Evolutionary conservation across 1,140 invertebrate genomes (phyloP).

Genomic region (Brachionus calyciflorus): DNA sequence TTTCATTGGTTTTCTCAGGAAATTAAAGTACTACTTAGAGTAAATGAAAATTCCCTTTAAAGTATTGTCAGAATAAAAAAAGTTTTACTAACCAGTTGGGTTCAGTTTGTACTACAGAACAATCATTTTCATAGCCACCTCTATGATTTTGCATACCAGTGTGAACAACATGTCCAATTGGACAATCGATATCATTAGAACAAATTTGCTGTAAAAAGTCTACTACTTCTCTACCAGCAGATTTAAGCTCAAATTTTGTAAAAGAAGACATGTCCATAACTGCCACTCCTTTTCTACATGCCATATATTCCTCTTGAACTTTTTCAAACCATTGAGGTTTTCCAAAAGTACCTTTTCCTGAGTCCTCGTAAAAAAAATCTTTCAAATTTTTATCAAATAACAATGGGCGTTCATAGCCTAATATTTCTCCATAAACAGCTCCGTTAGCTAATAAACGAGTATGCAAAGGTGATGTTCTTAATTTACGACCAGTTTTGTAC

Average conservation of each 20-base stretch:
- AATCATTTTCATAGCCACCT: conserved; percentile 98
- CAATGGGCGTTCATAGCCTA: conserved; percentile 93
- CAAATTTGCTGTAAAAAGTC: conserved; percentile 45
- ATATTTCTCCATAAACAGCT: conserved; percentile 94
- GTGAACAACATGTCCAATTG: conserved; percentile 88
- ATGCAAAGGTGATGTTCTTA: conserved; percentile 93
- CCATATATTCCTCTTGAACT: conserved; percentile 83
- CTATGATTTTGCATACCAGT: conserved; percentile 94
- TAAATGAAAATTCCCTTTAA: too few species aligned
- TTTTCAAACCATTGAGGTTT: conserved; percentile 91
- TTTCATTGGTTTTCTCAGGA: too few species aligned
- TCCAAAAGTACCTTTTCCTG: conserved; percentile 52
- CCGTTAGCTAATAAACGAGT: conserved; percentile 82
- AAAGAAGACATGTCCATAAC: conserved; percentile 96
- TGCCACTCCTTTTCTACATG: conserved; percentile 86
- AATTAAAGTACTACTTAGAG: too few species aligned
- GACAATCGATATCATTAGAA: conserved; percentile 72
- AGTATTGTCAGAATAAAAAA: too few species aligned
- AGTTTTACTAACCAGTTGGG: conserved; percentile 85
- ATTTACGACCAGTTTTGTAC: conserved; percentile 81
- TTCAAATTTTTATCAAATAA: conserved; percentile 57
- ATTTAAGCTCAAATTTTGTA: conserved; percentile 91
- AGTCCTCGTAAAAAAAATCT: conserved; percentile 37
- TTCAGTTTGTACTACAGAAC: conserved; percentile 81
- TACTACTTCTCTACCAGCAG: conserved; percentile 63